Evolutionary conservation across 2,113 vertebrate species (phyloP).

Genomic region (Sus scrofa): DNA sequence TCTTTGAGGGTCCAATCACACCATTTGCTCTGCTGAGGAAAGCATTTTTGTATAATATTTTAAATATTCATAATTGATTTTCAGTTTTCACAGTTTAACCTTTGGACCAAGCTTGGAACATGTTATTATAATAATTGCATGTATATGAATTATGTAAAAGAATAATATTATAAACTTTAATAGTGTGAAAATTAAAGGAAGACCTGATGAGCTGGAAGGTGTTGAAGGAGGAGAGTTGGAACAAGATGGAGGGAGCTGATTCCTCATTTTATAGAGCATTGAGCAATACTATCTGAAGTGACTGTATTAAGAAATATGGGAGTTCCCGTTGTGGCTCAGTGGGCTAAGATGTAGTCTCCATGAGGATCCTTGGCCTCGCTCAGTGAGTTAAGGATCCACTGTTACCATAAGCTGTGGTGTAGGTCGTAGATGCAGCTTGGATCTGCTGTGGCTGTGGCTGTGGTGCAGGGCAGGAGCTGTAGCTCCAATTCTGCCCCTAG

Average conservation of each 20-base stretch:
- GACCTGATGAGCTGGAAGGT: neutral
- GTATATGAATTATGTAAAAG: neutral
- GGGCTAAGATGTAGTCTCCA: too few relatives aligned
- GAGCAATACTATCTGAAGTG: neutral
- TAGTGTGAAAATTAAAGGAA: conserved; percentile 8
- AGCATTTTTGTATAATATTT: neutral
- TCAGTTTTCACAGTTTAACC: neutral
- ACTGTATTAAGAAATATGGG: neutral
- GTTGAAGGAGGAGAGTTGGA: neutral
- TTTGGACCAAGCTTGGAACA: neutral
- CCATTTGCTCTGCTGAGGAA: neutral
- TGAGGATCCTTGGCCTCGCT: too few relatives aligned
- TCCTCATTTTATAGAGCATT: neutral
- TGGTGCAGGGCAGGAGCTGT: too few relatives aligned
- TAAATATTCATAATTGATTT: conserved; percentile 7
- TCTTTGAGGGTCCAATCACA: neutral
- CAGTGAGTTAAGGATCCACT: too few relatives aligned
- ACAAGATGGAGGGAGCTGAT: neutral
- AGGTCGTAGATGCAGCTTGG: too few relatives aligned
- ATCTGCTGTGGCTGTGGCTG: too few relatives aligned
- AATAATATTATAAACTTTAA: conserved; percentile 29
- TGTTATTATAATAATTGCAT: neutral
- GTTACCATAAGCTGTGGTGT: too few relatives aligned
- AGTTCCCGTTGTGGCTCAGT: too few relatives aligned
- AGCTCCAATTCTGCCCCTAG: too few relatives aligned